Evolutionary conservation across 2,888 invertebrate species (phyloP), one percentile per base, ranked within the genome.

Genomic region (Acanthosepion pharaonis): DNA sequence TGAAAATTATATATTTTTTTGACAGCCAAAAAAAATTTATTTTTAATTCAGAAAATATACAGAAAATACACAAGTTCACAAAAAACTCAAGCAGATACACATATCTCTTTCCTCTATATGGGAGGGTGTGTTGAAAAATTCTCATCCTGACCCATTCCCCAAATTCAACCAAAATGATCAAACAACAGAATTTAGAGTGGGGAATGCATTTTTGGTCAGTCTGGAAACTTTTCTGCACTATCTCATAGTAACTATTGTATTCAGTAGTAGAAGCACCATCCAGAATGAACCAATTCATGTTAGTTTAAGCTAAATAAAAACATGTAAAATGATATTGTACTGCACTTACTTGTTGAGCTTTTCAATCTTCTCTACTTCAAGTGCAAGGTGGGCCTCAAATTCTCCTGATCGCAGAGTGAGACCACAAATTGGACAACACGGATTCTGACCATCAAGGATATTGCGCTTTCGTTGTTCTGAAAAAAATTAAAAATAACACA

Each of bases 401-500:
- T 99, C 99, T 3, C 98, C 98, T 4, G 98, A 98, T 94, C 99
- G 98, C 92, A 99, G 98, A 5, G 99, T 99, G 95, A 98, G 98
- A 95, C 99, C 98, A 97, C 99, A 99, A 1, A 99, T 98, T 0
- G 99, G 99, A 97, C 99, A 99, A 97, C 99, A 99, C 97, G 97
- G 96, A 11, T 96, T 96, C 94, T 96, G 97, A 53, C 97, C 97
- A 94, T 97, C 97, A 59, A 96, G 94, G 18, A 96, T 95, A 92
- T 95, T 95, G 55, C 96, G 96, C 95, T 96, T 96, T 53, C 97
- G 95, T 94, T 96, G 96, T 94, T 97, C 97, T 97, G 96, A 93
- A 96, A 96, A 23, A n/a, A 94, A 53, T 53, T 93, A 49, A 91
- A 93, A n/a, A n/a, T 9, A n/a, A 9, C 11, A n/a, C 8, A 33